Evolutionary conservation across 2,113 vertebrate species (phyloP).

Genomic region (Amblyornis subalaris): DNA sequence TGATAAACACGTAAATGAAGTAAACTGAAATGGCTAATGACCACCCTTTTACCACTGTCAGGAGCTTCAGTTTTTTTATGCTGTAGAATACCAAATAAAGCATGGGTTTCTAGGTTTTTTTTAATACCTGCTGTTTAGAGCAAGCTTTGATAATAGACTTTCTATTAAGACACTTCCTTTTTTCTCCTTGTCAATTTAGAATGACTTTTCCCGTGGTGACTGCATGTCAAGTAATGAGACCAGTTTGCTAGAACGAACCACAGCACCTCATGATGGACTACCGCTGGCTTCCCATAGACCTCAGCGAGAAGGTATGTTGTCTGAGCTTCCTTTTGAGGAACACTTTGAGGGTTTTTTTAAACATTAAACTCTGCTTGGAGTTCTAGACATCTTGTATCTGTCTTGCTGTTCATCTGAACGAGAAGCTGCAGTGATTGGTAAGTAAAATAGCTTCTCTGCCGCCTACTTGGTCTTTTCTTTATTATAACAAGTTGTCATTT

Average conservation of each 20-base stretch:
- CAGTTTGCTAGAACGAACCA: slow-evolving; percentile 59
- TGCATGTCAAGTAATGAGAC: slow-evolving; percentile 60
- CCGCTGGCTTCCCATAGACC: slow-evolving; percentile 63
- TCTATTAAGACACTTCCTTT: neutral
- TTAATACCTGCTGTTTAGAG: neutral
- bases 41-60: neutral
- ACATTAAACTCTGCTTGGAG: neutral
- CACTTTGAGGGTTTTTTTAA: neutral
- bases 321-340: neutral
- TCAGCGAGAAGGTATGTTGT: slow-evolving; percentile 74
- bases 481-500: neutral
- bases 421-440: neutral
- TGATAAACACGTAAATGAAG: neutral
- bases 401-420: neutral
- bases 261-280: slow-evolving; percentile 67
- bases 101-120: neutral
- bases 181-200: slow-evolving; percentile 50
- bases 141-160: neutral
- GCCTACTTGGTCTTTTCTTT: neutral
- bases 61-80: neutral
- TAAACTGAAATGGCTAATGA: neutral
- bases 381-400: neutral
- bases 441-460: neutral
- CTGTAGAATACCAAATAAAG: neutral
- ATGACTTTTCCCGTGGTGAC: slow-evolving; percentile 59